Conservation (phyloP, 2,888 invertebrate species). For the Tetheella fluctuosa region DNA sequence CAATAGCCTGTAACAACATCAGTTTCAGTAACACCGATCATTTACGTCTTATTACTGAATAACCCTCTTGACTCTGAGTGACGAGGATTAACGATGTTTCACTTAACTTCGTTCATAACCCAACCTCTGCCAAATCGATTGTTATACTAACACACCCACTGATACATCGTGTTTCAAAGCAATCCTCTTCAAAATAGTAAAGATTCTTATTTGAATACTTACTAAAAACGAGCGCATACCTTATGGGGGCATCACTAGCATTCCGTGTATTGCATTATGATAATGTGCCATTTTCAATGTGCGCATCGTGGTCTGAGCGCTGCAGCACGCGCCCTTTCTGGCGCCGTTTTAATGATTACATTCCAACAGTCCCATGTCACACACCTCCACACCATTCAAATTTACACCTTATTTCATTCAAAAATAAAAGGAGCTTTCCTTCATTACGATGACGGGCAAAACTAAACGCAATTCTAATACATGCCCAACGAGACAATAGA, state of each 20-base stretch:
- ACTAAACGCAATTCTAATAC: conserved; percentile 41
- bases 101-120: background rate
- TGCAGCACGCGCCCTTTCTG: conserved; percentile 61
- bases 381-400: conserved; percentile 19
- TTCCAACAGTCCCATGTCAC: conserved; percentile 33
- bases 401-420: conserved; percentile 26
- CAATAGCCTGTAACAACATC: background rate
- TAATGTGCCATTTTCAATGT: conserved; percentile 78
- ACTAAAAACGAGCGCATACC: conserved; percentile 49
- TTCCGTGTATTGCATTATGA: conserved; percentile 78
- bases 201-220: conserved; percentile 57
- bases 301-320: conserved; percentile 60
- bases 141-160: conserved; percentile 10
- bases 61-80: background rate
- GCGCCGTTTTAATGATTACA: conserved; percentile 50
- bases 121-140: conserved; percentile 31
- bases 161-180: conserved; percentile 44
- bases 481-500: conserved; percentile 52
- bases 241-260: conserved; percentile 70
- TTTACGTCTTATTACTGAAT: background rate
- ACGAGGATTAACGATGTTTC: background rate
- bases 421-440: conserved; percentile 17
- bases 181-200: conserved; percentile 43
- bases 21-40: too few relatives aligned
- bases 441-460: conserved; percentile 24